Conservation (phyloP, 2,113 vertebrate genomes). For the Marcusenius ussheri region DNA sequence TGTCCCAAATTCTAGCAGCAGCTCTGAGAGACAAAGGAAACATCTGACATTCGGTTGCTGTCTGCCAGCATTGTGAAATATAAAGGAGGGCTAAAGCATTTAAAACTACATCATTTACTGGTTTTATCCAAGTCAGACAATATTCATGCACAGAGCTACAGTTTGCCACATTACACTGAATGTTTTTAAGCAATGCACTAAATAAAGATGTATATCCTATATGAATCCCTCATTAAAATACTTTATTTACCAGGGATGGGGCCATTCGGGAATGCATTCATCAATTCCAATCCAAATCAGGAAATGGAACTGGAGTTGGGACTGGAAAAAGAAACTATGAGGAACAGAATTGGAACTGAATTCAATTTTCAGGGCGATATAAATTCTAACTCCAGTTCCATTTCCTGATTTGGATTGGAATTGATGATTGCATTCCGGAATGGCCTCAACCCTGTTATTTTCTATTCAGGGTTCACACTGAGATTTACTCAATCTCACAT, state of each 20-base stretch:
- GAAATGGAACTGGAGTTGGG: too few species aligned
- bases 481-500: neutral
- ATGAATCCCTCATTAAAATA: neutral
- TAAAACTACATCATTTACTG: neutral
- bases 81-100: neutral
- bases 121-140: neutral
- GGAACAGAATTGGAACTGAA: too few species aligned
- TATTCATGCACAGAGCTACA: neutral
- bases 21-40: conserved; percentile 46
- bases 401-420: too few species aligned
- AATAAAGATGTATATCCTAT: neutral
- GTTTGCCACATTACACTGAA: neutral
- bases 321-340: too few species aligned
- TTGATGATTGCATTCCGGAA: too few species aligned
- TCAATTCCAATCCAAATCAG: too few species aligned
- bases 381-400: too few species aligned
- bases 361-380: too few species aligned
- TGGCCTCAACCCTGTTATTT: neutral
- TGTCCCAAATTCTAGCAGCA: conserved; percentile 73
- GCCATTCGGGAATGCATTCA: too few species aligned
- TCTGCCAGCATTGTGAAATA: neutral
- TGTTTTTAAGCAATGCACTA: neutral
- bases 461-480: neutral
- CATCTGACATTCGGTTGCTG: neutral
- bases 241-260: neutral